Base-by-base conservation (phyloP, 2,888 invertebrate species). In the Gymnosoma rotundatum region DNA sequence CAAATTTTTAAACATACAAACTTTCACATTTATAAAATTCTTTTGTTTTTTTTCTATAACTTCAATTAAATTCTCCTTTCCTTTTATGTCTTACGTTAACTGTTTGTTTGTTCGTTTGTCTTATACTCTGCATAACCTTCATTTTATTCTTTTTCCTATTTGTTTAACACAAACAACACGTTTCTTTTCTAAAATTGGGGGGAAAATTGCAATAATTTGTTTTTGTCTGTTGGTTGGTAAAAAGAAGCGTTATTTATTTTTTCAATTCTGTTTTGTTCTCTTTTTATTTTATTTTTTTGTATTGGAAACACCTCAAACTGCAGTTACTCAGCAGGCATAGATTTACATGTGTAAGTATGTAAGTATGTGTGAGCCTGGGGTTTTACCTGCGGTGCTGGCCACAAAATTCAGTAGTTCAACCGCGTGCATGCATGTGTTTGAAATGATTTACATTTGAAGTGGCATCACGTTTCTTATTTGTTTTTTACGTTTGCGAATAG, bases 401-500 rank as follows among this genome's bases (percentile, higher is more conserved):
- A 78, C 84, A 81, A 70, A 80, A 81, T 38, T 60, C 78, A 74
- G 64, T 20, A 74, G 63, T 73, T 78, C 74, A 14, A n/a, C n/a
- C 48, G 12, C 12, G 0, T 12, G 42, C 81, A 78, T 76, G 80
- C n/a, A n/a, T 74, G 52, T 64, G 42, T 63, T 1, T 2, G 36
- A 32, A 52, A 81, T 69, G 63, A 70, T 74, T 78, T 81, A 78
- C 78, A 81, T 84, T 78, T 81, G 81, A 84, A 84, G 81, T 81
- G 81, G 78, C 78, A 81, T 84, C 81, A 84, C 81, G 84, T 84
- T 84, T 84, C 81, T 58, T 69, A 56, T 78, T 78, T 72, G 54
- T 52, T 67, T 66, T 64, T 42, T 42, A n/a, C 21, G 25, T 69
- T 56, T 48, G 14, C 25, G 48, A 9, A 64, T 38, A 61, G 38